Conservation (phyloP, 2,888 invertebrate genomes). For the Neoascia interrupta region DNA sequence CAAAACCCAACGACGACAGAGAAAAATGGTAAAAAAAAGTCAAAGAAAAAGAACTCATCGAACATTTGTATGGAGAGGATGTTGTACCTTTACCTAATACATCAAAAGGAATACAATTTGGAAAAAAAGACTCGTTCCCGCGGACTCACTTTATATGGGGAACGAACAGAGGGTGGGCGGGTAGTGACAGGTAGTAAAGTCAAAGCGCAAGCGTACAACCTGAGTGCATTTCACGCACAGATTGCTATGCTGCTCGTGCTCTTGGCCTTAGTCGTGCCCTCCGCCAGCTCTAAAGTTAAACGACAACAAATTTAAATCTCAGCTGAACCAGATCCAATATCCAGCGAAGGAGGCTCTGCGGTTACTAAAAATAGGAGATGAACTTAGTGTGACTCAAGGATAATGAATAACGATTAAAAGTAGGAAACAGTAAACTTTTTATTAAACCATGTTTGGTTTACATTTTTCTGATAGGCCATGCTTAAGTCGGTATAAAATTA, state of each 20-base stretch:
- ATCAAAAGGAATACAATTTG: slow-evolving; percentile 56
- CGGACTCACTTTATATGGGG: too few relatives aligned
- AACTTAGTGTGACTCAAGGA: too few relatives aligned
- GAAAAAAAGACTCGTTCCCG: slow-evolving; percentile 55
- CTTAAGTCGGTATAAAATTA: too few relatives aligned
- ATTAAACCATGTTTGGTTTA: too few relatives aligned
- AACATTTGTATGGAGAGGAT: slow-evolving; percentile 50
- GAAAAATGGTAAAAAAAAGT: slow-evolving; percentile 32
- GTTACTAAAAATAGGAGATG: too few relatives aligned
- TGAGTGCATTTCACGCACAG: slow-evolving; percentile 45
- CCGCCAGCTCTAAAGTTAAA: background rate
- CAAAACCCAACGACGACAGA: slow-evolving; percentile 36
- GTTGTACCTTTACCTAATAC: slow-evolving; percentile 57
- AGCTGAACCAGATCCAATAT: slow-evolving; percentile 31
- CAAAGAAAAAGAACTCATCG: slow-evolving; percentile 50
- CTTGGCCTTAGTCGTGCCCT: slow-evolving; percentile 22
- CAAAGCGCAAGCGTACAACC: slow-evolving; percentile 33
- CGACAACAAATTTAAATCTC: slow-evolving; percentile 11
- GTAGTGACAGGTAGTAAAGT: too few relatives aligned
- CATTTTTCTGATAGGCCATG: too few relatives aligned
- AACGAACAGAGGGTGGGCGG: too few relatives aligned
- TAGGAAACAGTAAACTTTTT: too few relatives aligned
- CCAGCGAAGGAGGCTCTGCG: slow-evolving; percentile 6
- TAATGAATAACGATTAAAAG: too few relatives aligned
- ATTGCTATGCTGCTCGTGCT: slow-evolving; percentile 17